These are phyloP conservation scores for Falcunculus frontatus DNA, from an alignment of 2,113 vertebrate genomes.

Conservation along the genomic window DNA sequence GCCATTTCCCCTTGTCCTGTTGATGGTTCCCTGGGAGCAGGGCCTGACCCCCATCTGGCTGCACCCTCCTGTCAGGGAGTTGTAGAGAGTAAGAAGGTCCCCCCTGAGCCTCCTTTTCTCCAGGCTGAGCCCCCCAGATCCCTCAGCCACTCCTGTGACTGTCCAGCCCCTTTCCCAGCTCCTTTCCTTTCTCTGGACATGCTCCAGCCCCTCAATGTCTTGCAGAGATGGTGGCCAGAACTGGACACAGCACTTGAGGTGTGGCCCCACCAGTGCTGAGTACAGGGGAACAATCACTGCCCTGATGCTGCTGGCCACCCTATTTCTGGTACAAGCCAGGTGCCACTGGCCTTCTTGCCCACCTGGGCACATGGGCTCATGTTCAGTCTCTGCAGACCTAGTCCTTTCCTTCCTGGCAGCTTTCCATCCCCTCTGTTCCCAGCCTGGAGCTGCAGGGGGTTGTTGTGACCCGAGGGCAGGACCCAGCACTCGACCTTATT, in stretches of 20 bases:
- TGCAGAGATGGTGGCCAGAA: background rate
- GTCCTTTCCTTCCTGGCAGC: accelerated
- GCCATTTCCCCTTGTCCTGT: background rate
- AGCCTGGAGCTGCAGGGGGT: background rate
- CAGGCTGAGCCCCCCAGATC: background rate
- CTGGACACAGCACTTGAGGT: background rate
- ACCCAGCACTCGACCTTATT: background rate
- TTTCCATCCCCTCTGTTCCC: background rate
- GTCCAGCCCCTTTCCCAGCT: background rate
- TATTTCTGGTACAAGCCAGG: background rate
- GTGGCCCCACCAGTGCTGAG: background rate
- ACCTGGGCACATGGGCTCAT: background rate
- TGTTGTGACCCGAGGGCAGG: background rate
- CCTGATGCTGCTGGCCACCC: background rate
- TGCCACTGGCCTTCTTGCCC: background rate
- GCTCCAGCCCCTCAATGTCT: background rate
- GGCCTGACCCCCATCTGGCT: background rate
- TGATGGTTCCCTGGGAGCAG: background rate
- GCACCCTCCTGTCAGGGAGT: background rate
- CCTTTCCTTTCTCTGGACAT: accelerated
- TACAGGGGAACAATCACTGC: background rate
- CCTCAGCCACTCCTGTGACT: background rate
- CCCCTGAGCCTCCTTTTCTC: background rate
- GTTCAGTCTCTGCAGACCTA: background rate
- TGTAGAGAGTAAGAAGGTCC: background rate